Base-by-base conservation (phyloP, 2,113 vertebrate genomes). In the Campylomormyrus tamandua region DNA sequence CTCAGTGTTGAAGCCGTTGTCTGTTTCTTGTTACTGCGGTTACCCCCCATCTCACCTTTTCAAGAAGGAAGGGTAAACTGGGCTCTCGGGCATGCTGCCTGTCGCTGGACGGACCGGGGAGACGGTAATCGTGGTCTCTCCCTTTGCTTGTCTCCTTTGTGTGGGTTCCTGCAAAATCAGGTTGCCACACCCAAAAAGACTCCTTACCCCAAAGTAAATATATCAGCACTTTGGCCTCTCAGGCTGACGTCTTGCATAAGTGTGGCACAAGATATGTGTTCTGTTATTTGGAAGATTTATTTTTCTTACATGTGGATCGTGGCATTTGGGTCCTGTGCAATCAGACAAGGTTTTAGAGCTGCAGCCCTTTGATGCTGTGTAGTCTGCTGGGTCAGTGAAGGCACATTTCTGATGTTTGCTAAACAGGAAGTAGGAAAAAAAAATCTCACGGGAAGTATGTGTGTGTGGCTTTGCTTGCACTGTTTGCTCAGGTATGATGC, bases 11-110 rank as follows among this genome's bases (percentile, higher is more conserved):
- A 74, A 91, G 91, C 58, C 91, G 92, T 62, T 91, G 95, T 96
- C 95, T 96, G 96, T 96, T 96, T 96, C 95, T 96, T 96, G 94
- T 96, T 96, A 96, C 95, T 94, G 92, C 92, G 94, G 92, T 95
- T 91, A 87, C 94, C 93, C 91, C 89, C 39, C 83, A 11, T 42
- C 83, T 11, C 74, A 19, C 74, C 31, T 93, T 93, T 93, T 93
- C 92, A 90, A 86, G 91, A 87, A 88, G 31, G 56, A 62, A 45
- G 87, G 87, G 87, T 88, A 50, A 88, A 62, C 89, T 89, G 94
- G 94, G 93, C 93, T 95, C 92, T 62, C 86, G 90, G 92, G 90
- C 91, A 92, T 89, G 92, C 93, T 94, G 93, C 89, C 93, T 84
- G 92, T 90, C 88, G 90, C 90, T 92, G 89, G 89, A 92, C 13